These are phyloP conservation scores for Drosophila bocki DNA, from an alignment of 1,140 invertebrate species.

Conservation along the genomic window DNA sequence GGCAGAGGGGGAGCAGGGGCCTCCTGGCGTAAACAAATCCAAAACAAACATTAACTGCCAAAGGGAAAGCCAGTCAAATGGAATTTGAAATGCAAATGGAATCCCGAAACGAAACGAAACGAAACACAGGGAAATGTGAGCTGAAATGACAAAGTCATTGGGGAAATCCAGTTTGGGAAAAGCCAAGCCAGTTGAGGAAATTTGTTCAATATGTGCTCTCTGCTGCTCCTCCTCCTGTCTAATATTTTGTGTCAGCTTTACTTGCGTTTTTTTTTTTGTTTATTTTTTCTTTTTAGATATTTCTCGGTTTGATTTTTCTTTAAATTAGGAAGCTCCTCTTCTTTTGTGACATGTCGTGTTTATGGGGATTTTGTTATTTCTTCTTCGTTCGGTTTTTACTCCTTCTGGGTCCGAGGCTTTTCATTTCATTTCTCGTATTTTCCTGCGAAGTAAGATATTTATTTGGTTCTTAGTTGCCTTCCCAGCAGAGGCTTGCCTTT, in stretches of 20 bases:
- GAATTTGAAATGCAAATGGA: constrained; percentile 80
- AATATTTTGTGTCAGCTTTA: constrained; percentile 43
- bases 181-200: constrained; percentile 8
- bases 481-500: constrained; percentile 44
- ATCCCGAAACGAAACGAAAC: constrained; percentile 13
- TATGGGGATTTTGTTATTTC: constrained; percentile 76
- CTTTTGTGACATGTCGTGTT: constrained; percentile 75
- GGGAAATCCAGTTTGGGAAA: constrained; percentile 65
- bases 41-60: constrained; percentile 60
- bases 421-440: constrained; percentile 69
- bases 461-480: constrained; percentile 69
- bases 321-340: constrained; percentile 51
- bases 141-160: constrained; percentile 57
- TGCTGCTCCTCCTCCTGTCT: neutral
- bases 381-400: constrained; percentile 13
- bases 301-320: constrained; percentile 36
- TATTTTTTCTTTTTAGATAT: constrained; percentile 10
- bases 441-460: constrained; percentile 75
- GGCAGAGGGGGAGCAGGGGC: no score
- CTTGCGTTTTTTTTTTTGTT: neutral
- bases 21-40: no score
- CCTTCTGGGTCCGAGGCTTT: constrained; percentile 55
- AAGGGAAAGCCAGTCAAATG: constrained; percentile 48
- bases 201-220: constrained; percentile 55
- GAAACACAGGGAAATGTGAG: constrained; percentile 22